phyloP scores from a whole-genome alignment of 2,797 vertebrate species.

The Lagodon rhomboides region DNA sequence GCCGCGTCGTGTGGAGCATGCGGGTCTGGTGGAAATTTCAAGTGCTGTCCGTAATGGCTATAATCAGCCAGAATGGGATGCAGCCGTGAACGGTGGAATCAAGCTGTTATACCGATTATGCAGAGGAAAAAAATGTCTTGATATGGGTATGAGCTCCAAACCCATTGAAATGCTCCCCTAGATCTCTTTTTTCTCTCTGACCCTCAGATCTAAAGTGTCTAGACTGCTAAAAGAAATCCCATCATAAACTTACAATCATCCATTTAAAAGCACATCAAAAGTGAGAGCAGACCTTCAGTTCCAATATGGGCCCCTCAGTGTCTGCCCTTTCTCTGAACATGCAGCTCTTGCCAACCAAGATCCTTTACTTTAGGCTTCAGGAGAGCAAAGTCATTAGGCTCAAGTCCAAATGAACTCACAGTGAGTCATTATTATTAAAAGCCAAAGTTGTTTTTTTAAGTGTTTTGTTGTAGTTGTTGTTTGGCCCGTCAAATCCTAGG shows the following conservation, averaged over 20 bases:
- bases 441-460: background rate
- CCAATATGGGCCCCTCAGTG: background rate
- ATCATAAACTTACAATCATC: background rate
- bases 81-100: too few species aligned
- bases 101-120: too few species aligned
- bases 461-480: background rate
- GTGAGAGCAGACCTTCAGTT: constrained; percentile 1
- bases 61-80: too few species aligned
- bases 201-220: background rate
- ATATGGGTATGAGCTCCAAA: background rate
- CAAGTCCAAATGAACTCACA: constrained; percentile 17
- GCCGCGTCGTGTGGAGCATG: too few species aligned
- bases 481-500: background rate
- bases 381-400: constrained; percentile 34
- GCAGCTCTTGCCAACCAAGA: constrained; percentile 23
- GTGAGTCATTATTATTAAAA: constrained; percentile 18
- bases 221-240: constrained; percentile 6
- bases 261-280: constrained; percentile 21
- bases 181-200: background rate
- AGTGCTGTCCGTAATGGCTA: too few species aligned
- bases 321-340: constrained; percentile 19
- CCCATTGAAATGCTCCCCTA: background rate
- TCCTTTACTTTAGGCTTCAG: background rate
- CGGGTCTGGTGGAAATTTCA: too few species aligned
- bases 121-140: too few species aligned